Conservation (phyloP, 2,888 invertebrate genomes). For the Aspidiotus destructor region DNA sequence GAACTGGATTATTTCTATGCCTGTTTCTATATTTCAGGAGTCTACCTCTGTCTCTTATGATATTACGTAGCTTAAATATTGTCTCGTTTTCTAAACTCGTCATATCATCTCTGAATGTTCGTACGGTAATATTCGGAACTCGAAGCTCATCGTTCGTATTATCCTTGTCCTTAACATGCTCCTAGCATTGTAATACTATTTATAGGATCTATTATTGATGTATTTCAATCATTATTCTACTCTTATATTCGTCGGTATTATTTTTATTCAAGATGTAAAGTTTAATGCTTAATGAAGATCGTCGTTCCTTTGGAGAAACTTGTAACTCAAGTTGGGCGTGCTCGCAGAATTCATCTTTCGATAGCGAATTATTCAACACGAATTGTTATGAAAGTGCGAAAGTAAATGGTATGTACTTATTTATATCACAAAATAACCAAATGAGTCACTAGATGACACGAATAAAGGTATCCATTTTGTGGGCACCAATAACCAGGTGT, state of each 20-base stretch:
- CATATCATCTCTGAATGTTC: no score
- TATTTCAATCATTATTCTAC: neutral
- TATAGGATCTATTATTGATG: neutral
- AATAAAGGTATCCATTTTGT: no score
- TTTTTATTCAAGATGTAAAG: constrained; percentile 12
- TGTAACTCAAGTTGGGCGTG: neutral
- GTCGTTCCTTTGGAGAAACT: neutral
- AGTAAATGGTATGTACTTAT: constrained; percentile 27
- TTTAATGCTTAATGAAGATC: constrained; percentile 8
- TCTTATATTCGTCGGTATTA: neutral
- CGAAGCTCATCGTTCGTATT: no score
- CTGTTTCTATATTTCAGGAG: no score
- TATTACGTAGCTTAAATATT: no score
- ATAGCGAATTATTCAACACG: neutral
- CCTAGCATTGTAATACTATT: neutral
- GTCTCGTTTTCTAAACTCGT: no score
- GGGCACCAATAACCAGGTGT: no score
- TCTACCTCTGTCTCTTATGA: no score
- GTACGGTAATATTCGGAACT: no score
- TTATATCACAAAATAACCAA: neutral
- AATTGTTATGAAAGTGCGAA: constrained; percentile 24
- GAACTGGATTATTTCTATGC: no score
- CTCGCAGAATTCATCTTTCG: neutral
- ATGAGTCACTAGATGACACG: no score
- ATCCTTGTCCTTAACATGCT: neutral